Evolutionary conservation across 2,888 invertebrate species (phyloP).

Genomic region (Apamea crenata): DNA sequence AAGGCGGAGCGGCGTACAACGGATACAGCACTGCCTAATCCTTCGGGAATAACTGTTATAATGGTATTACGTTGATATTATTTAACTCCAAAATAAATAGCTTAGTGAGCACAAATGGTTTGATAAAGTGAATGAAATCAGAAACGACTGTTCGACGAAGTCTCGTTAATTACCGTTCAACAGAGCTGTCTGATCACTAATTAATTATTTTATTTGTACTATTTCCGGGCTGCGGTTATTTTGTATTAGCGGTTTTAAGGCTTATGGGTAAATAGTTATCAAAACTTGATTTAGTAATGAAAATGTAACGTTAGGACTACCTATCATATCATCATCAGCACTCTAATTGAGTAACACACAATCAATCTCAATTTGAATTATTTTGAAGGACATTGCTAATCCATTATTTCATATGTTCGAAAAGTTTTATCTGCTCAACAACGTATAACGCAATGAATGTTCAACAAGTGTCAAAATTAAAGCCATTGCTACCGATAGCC

Average conservation of each 20-base stretch:
- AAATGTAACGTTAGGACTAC: background rate
- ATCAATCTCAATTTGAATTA: no score
- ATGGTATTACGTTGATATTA: background rate
- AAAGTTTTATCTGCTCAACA: no score
- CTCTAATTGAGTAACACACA: no score
- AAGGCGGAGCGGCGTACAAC: no score
- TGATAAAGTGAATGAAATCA: slow-evolving; percentile 26
- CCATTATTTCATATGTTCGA: no score
- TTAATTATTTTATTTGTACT: slow-evolving; percentile 18
- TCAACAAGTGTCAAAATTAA: no score
- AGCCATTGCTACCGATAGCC: no score
- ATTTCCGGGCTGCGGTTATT: slow-evolving; percentile 7
- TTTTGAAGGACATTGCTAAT: no score
- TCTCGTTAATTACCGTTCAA: slow-evolving; percentile 19
- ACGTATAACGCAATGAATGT: no score
- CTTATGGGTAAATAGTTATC: background rate
- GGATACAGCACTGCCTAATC: no score
- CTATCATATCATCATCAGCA: background rate
- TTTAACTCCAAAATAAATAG: background rate
- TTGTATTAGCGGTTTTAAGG: slow-evolving; percentile 8
- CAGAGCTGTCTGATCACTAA: slow-evolving; percentile 7
- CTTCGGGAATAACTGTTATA: no score
- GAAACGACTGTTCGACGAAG: slow-evolving; percentile 24
- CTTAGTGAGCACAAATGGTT: slow-evolving; percentile 1
- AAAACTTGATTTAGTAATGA: background rate